Evolutionary conservation across 2,888 invertebrate genomes (phyloP).

Genomic region (Vesta saturnalis): DNA sequence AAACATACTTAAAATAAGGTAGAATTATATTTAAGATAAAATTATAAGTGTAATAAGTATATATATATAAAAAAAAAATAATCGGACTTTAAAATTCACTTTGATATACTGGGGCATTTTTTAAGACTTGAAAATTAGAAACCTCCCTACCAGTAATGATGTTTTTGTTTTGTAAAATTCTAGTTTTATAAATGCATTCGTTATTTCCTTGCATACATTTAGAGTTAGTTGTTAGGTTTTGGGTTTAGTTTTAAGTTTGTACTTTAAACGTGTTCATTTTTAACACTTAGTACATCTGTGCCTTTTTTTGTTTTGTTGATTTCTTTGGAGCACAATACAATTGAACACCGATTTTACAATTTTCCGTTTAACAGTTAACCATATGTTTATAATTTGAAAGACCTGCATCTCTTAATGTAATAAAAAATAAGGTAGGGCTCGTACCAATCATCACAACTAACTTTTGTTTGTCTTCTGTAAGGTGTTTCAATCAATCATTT

Average conservation of each 20-base stretch:
- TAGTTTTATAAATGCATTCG: constrained; percentile 31
- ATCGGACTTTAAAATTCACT: constrained; percentile 45
- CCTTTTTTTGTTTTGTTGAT: constrained; percentile 37
- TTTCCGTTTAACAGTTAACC: constrained; percentile 11
- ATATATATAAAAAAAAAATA: constrained; percentile 46
- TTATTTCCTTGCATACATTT: constrained; percentile 32
- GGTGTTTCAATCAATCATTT: constrained; percentile 6
- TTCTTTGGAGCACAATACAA: constrained; percentile 13
- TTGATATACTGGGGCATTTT: constrained; percentile 16
- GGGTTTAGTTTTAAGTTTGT: constrained; percentile 41
- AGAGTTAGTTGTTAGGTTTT: constrained; percentile 43
- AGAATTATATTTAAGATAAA: constrained; percentile 53
- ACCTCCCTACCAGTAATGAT: constrained; percentile 26
- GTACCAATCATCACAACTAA: too few relatives aligned
- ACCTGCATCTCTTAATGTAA: too few relatives aligned
- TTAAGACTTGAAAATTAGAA: constrained; percentile 10
- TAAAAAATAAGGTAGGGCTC: too few relatives aligned
- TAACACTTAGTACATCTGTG: constrained; percentile 39
- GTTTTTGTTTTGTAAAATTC: constrained; percentile 26
- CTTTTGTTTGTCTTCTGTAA: constrained; percentile 34
- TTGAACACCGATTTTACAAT: constrained; percentile 5
- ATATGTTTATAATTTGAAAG: neutral
- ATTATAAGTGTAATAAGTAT: constrained; percentile 44
- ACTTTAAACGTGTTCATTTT: constrained; percentile 47
- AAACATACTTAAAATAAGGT: constrained; percentile 52